Conservation (phyloP, 2,888 invertebrate genomes). For the Ichneumoninae sp. region DNA sequence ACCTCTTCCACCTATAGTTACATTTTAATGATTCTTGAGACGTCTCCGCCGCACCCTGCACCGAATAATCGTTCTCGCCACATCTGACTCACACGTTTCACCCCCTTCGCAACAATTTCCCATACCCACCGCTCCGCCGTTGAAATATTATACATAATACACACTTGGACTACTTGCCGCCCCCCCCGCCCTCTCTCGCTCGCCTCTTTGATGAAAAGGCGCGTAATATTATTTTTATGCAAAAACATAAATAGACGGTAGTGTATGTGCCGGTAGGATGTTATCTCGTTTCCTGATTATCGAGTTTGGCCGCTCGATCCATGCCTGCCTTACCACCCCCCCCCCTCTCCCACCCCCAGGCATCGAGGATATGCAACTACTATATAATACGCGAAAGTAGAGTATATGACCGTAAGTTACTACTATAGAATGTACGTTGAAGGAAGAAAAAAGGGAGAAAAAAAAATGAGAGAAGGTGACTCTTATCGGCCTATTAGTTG, state of each 20-base stretch:
- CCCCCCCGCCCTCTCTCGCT: background rate
- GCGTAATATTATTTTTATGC: slow-evolving; percentile 65
- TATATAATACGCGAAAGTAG: slow-evolving; percentile 49
- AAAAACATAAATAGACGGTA: slow-evolving; percentile 64
- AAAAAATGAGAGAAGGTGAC: slow-evolving; percentile 73
- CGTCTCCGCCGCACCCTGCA: background rate
- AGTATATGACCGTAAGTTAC: slow-evolving; percentile 16
- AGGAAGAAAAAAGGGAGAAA: slow-evolving; percentile 65
- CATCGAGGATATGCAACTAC: slow-evolving; percentile 32
- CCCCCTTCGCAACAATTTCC: slow-evolving; percentile 19
- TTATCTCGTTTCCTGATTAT: slow-evolving; percentile 74
- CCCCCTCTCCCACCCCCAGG: slow-evolving; percentile 20
- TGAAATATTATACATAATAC: slow-evolving; percentile 45
- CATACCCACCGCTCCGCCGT: slow-evolving; percentile 27
- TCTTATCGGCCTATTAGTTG: slow-evolving; percentile 81
- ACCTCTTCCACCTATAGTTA: background rate
- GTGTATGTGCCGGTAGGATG: slow-evolving; percentile 58
- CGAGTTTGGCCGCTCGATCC: slow-evolving; percentile 65
- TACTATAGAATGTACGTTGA: slow-evolving; percentile 14
- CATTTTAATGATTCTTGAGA: slow-evolving; percentile 26
- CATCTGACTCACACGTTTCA: slow-evolving; percentile 10
- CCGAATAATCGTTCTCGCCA: background rate
- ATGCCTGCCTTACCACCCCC: slow-evolving; percentile 22
- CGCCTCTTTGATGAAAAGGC: slow-evolving; percentile 62
- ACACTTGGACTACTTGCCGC: slow-evolving; percentile 32